These are phyloP conservation scores for Eledona agricola DNA, from an alignment of 2,888 invertebrate genomes.

Conservation along the genomic window DNA sequence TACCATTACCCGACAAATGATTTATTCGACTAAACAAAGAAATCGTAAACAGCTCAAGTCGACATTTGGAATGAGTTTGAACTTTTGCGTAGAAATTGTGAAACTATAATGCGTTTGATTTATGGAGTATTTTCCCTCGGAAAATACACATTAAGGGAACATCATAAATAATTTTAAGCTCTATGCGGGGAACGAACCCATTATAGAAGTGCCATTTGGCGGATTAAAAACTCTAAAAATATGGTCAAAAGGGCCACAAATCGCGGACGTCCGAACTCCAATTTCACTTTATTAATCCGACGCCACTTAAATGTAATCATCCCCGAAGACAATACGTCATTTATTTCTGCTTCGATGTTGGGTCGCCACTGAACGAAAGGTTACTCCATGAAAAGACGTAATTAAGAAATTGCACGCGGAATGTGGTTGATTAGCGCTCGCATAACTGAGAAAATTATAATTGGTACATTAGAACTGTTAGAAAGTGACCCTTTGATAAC, in stretches of 20 bases:
- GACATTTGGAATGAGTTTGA: constrained; percentile 13
- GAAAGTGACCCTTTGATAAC: constrained; percentile 16
- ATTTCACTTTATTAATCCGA: constrained; percentile 21
- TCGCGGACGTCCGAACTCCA: constrained; percentile 25
- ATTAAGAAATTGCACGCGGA: constrained; percentile 21
- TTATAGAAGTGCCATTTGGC: constrained; percentile 27
- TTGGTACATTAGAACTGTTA: constrained; percentile 17
- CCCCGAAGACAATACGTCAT: constrained; percentile 22
- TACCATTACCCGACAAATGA: constrained; percentile 23
- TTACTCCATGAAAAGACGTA: constrained; percentile 12
- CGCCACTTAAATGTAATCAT: constrained; percentile 26
- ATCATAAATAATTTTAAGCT: constrained; percentile 35
- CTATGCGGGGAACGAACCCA: constrained; percentile 20
- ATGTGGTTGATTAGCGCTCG: constrained; percentile 4
- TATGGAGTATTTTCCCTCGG: constrained; percentile 24
- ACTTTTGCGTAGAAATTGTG: constrained; percentile 27
- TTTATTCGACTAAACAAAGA: constrained; percentile 30
- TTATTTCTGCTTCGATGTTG: no score
- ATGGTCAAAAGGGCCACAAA: constrained; percentile 28
- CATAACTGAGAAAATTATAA: constrained; percentile 19
- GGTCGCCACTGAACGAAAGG: no score
- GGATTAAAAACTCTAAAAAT: constrained; percentile 33
- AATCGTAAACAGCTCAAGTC: constrained; percentile 18
- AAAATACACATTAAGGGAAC: constrained; percentile 35
- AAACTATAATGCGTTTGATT: constrained; percentile 29